These are phyloP conservation scores for Drosophila pachea DNA, from an alignment of 1,140 invertebrate genomes.

Conservation along the genomic window DNA sequence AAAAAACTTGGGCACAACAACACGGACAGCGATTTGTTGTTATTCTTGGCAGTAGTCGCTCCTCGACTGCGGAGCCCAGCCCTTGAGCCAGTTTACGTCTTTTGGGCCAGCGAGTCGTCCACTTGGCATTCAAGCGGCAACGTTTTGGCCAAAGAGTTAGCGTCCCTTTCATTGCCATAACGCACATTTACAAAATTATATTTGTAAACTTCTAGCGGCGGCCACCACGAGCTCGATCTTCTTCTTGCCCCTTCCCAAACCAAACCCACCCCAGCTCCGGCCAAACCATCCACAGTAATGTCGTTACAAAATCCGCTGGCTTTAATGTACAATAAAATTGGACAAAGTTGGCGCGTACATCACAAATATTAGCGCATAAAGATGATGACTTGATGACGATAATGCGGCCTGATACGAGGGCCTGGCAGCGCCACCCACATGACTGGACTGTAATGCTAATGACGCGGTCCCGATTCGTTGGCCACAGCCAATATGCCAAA, in stretches of 20 bases:
- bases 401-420: slow-evolving; percentile 41
- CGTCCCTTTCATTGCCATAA: slow-evolving; percentile 67
- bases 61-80: slow-evolving; percentile 10
- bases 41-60: slow-evolving; percentile 56
- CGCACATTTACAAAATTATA: slow-evolving; percentile 75
- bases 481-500: slow-evolving; percentile 68
- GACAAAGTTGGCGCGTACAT: slow-evolving; percentile 71
- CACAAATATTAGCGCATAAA: slow-evolving; percentile 75
- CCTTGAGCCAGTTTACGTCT: slow-evolving; percentile 2
- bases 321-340: slow-evolving; percentile 75
- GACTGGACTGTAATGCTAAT: slow-evolving; percentile 62
- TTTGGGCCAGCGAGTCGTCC: background rate
- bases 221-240: too few relatives aligned
- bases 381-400: slow-evolving; percentile 75
- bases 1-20: slow-evolving; percentile 72
- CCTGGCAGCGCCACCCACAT: slow-evolving; percentile 30
- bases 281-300: slow-evolving; percentile 3
- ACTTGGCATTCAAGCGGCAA: slow-evolving; percentile 24
- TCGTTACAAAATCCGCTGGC: slow-evolving; percentile 12
- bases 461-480: slow-evolving; percentile 65
- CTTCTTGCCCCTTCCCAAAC: too few relatives aligned
- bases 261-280: slow-evolving; percentile 17
- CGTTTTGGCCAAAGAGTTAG: slow-evolving; percentile 58
- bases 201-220: slow-evolving; percentile 66
- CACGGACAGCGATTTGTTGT: slow-evolving; percentile 43